These are phyloP conservation scores for Thecocarcelia acutangulata DNA, from an alignment of 2,888 invertebrate species.

Conservation along the genomic window DNA sequence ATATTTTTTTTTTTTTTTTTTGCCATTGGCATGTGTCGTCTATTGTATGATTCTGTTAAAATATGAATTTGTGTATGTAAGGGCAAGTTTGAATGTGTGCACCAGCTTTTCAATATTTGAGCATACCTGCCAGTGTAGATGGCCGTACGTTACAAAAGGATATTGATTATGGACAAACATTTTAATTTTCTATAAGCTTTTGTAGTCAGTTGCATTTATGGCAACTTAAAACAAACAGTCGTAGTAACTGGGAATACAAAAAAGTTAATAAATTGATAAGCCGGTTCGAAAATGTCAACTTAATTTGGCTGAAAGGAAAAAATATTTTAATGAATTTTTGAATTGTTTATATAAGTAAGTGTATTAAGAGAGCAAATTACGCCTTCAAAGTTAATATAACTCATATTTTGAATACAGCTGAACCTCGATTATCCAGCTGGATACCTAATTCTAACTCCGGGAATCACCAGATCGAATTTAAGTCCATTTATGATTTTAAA, in stretches of 20 bases:
- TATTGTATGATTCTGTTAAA: slow-evolving; percentile 27
- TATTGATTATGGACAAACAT: slow-evolving; percentile 65
- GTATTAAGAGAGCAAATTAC: no score
- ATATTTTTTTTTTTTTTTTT: slow-evolving; percentile 9
- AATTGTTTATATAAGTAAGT: no score
- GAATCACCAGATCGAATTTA: no score
- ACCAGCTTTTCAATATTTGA: background rate
- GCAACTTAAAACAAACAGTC: slow-evolving; percentile 39
- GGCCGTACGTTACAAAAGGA: slow-evolving; percentile 49
- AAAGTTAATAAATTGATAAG: slow-evolving; percentile 36
- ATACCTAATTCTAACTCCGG: no score
- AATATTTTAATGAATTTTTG: no score
- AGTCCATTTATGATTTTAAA: no score
- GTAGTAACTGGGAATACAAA: slow-evolving; percentile 3
- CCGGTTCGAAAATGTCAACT: slow-evolving; percentile 55
- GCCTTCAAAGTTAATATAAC: no score
- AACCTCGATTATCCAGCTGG: no score
- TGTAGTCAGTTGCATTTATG: slow-evolving; percentile 63
- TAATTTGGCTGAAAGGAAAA: no score
- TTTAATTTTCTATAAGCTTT: slow-evolving; percentile 67
- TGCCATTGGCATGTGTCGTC: slow-evolving; percentile 36
- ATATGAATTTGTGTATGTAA: slow-evolving; percentile 1
- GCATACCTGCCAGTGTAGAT: slow-evolving; percentile 32
- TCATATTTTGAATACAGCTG: no score
- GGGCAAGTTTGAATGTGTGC: background rate